Base-by-base conservation (phyloP, 1,140 invertebrate species). In the Tetragnatha versicolor region DNA sequence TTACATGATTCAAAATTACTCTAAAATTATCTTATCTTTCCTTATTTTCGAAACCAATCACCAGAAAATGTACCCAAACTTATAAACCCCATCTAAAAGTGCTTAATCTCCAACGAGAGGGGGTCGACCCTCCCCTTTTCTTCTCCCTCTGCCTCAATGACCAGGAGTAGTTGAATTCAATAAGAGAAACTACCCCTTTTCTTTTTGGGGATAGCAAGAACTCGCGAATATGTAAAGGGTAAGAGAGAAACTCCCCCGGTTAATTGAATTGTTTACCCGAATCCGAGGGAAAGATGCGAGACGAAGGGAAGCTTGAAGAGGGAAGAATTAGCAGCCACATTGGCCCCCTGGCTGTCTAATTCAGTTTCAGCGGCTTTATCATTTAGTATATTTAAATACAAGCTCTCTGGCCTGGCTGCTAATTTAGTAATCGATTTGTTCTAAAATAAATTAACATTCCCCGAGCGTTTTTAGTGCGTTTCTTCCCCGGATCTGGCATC, bases 241-340 rank as follows among this genome's bases (percentile, higher is more conserved):
- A n/a, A n/a, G n/a, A 82, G 89, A 31, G 61, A 58, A 58, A 33
- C 5, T 12, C 22, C 20, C 4, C 35, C 20, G 35, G 29, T 33
- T 58, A 58, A 58, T 58, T 58, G 31, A 58, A 58, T 58, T 58
- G 55, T 58, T 58, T 31, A 58, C 12, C 55, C 35, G 55, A 17
- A 31, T n/a, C 29, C 10, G 10, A 33, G 14, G 35, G 35, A 58
- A 31, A 58, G 35, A 35, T 33, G 55, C 31, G 35, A 58, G 31
- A 33, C 55, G 6, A n/a, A 33, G 29, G n/a, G 35, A 25, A 20
- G 20, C 27, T 53, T 25, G 49, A 12, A 20, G 20, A 10, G 49
- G 27, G 27, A 53, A 22, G n/a, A 58, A 58, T 33, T 58, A 58
- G 14, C 12, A n/a, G n/a, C 29, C 35, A 17, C 31, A n/a, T 58